These are phyloP conservation scores for Aricia agestis DNA, from an alignment of 1,140 invertebrate genomes.

Conservation along the genomic window DNA sequence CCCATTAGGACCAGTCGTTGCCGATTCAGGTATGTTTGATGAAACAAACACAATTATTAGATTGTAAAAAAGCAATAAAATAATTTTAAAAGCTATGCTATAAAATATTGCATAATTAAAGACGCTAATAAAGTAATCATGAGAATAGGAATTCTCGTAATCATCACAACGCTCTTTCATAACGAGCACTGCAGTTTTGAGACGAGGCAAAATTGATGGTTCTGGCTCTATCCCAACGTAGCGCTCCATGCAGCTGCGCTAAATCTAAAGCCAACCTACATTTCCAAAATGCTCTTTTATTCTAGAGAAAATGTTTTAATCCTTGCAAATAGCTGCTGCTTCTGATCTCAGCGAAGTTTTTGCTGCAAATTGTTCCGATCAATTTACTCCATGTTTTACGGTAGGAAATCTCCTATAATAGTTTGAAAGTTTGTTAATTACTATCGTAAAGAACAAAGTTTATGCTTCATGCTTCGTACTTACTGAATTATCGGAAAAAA, in stretches of 20 bases:
- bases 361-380: not conserved
- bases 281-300: not conserved
- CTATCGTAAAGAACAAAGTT: not conserved
- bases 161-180: not conserved
- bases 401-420: not conserved
- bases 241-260: not conserved
- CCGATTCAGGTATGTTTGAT: slow-evolving; percentile 68
- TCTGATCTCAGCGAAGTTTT: not conserved
- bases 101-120: too few species aligned
- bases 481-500: not conserved
- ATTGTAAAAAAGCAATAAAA: not conserved
- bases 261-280: not conserved
- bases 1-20: slow-evolving; percentile 81
- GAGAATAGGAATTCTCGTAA: too few species aligned
- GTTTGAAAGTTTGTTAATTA: not conserved
- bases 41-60: not conserved
- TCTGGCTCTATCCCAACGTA: not conserved
- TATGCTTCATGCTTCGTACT: not conserved
- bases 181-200: not conserved
- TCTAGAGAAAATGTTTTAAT: not conserved
- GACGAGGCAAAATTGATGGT: not conserved
- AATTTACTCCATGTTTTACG: not conserved
- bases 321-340: not conserved
- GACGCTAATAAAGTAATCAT: too few species aligned
- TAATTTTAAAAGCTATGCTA: not conserved